phyloP scores from a whole-genome alignment of 2,797 vertebrate genomes.

The Takifugu rubripes region DNA sequence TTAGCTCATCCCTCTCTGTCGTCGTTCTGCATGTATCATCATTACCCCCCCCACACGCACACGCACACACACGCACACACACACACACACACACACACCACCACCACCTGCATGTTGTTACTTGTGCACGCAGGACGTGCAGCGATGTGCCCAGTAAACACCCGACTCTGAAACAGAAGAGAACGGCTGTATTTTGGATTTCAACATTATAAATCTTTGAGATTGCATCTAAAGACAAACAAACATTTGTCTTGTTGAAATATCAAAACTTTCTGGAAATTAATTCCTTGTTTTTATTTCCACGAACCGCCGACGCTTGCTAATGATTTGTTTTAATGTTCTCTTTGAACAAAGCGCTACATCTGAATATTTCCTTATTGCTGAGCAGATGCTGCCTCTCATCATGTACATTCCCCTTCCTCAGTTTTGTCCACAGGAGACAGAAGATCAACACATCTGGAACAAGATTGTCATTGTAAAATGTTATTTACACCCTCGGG shows the following conservation, averaged over 20 bases:
- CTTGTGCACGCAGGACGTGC: constrained; percentile 10
- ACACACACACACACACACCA: not conserved
- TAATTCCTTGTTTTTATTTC: constrained; percentile 1
- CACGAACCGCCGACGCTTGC: not conserved
- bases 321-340: constrained; percentile 8
- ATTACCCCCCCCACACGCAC: not conserved
- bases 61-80: constrained; percentile 7
- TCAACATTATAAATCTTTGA: not conserved
- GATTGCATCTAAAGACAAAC: not conserved
- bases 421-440: not conserved
- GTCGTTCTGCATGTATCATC: constrained; percentile 1
- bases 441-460: not conserved
- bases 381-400: too few relatives aligned
- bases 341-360: not conserved
- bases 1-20: constrained; percentile 8
- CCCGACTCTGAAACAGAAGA: not conserved
- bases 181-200: not conserved
- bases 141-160: constrained; percentile 1
- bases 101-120: constrained; percentile 17
- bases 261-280: not conserved
- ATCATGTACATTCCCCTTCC: not conserved
- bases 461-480: not conserved
- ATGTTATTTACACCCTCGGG: not conserved
- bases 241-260: constrained; percentile 3
- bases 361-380: not conserved